Conservation (phyloP, 2,113 vertebrate species). For the Oryzias curvinotus region DNA sequence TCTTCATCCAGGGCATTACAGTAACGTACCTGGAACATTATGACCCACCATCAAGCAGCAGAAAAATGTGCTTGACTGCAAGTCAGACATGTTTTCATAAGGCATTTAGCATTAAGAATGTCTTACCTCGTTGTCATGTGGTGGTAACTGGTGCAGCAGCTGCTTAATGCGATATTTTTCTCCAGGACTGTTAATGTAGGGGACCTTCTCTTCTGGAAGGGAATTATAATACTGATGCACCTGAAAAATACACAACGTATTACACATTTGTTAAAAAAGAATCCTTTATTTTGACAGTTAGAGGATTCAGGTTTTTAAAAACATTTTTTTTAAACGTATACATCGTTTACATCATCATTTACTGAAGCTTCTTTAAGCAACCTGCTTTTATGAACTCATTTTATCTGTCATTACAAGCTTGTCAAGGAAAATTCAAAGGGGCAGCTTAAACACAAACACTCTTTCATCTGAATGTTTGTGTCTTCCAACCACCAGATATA, state of each 20-base stretch:
- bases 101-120: neutral
- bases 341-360: too few relatives aligned
- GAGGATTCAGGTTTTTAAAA: too few relatives aligned
- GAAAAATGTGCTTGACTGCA: too few relatives aligned
- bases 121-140: conserved; percentile 95
- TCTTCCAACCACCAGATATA: neutral
- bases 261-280: neutral
- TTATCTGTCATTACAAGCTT: neutral
- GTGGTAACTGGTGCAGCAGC: conserved; percentile 93
- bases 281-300: too few relatives aligned
- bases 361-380: neutral
- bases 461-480: neutral
- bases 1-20: conserved; percentile 95
- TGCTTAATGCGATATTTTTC: conserved; percentile 96
- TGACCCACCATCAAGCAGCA: neutral
- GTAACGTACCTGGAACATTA: conserved; percentile 85
- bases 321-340: too few relatives aligned
- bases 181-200: conserved; percentile 96
- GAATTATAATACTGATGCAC: conserved; percentile 98
- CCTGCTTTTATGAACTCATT: neutral
- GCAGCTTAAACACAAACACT: neutral
- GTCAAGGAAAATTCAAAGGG: neutral
- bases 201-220: conserved; percentile 96
- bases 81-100: neutral
- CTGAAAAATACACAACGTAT: conserved; percentile 68